Evolutionary conservation across 2,113 vertebrate species (phyloP), one percentile per base, ranked within the genome.

Genomic region (Emydura subglobosa): DNA sequence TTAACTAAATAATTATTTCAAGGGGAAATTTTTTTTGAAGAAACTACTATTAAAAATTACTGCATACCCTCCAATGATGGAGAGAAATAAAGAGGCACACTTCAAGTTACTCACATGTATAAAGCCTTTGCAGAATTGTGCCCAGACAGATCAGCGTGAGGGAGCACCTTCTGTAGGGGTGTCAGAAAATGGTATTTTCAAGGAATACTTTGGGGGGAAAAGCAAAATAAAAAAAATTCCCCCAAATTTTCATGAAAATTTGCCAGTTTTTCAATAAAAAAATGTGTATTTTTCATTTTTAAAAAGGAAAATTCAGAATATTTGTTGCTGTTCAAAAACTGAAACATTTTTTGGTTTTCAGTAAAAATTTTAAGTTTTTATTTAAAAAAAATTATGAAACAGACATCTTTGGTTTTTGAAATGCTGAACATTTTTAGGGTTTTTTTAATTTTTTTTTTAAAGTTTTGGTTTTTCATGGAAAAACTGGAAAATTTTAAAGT

Each of bases 51-150:
- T 72, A 24, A 76, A 74, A 25, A 44, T 76, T 42, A 12, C n/a
- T 76, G 31, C 17, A 76, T 76, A 42, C 10, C 39, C 39, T 25
- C 39, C 72, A 76, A 44, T 42, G 7, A 27, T 25, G 5, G 22
- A 44, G 22, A 44, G 39, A 74, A 44, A n/a, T 68, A n/a, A 68
- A n/a, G 61, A 76, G 39, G 19, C 39, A 44, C 24, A 25, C 42
- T 76, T 42, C n/a, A 19, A 76, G 22, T 42, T 74, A 72, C 22
- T 22, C n/a, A 34, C 2, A 42, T 3, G 0, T 0, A 0, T 44
- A 42, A 19, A 68, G 34, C n/a, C 65, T 68, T 68, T 68, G 65
- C 34, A 68, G 31, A 68, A 31, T 31, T 87, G 3, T 61, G 54
- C 4, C 34, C 3, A 57, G 47, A 17, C 54, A 47, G 51, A 82